Base-by-base conservation (phyloP, 1,140 invertebrate genomes). In the Drosophila subpulchrella region DNA sequence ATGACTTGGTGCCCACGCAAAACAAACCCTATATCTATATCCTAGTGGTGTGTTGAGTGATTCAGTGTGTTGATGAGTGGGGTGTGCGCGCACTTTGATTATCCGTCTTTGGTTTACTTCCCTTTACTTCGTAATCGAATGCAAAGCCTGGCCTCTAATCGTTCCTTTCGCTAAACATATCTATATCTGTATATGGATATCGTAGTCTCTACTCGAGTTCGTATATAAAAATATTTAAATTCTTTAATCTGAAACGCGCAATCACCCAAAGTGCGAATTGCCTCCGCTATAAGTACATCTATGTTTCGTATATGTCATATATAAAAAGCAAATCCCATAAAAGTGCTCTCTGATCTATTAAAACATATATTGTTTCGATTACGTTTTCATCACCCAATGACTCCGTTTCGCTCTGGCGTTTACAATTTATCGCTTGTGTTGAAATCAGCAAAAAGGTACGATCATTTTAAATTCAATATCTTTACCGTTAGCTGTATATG, bases 201-300 rank as follows among this genome's bases (percentile, higher is more conserved):
- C 34, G 34, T 42, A 44, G 68, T 53, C 70, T 61, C 72, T 70
- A 75, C 63, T 85, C 71, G 46, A 72, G 59, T 78, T 78, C 50
- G 76, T 70, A 85, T 86, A 86, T 78, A 86, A 86, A 86, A 86
- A 80, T 85, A 81, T 86, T 88, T 84, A 90, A 88, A 90, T 88
- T 88, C 84, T 78, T 78, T 59, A 66, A 71, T 78, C 51, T 86
- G 82, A 86, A 86, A 86, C 83, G 50, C 50, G 50, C 32, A 53
- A 36, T 17, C 50, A 15, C 50, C 30, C 15, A 20, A 17, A 50
- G 48, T 66, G 62, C 79, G 71, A 68, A 20, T 42, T 57, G 36
- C 24, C 39, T 44, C 51, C 47, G 46, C 44, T 42, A 17, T 51
- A 67, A 50, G 44, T 58, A 55, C 47, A 47, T 62, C 24, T 27